Evolutionary conservation across 2,797 vertebrate genomes (phyloP).

Genomic region (Melanotaenia trifasciata): DNA sequence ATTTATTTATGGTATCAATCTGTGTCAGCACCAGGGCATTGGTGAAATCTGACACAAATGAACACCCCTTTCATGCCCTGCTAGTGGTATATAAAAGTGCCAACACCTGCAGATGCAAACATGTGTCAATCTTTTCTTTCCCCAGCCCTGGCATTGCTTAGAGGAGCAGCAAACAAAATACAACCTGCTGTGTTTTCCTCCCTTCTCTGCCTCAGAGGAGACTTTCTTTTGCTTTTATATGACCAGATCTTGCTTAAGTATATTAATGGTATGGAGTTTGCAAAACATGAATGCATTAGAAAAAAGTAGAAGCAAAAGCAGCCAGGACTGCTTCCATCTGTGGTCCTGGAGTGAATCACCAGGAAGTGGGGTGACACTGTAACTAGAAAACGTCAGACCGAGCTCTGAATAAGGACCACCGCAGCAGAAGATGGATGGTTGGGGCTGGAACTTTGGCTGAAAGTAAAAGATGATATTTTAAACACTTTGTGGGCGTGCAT

Average conservation of each 20-base stretch:
- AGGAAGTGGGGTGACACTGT: conserved; percentile 55
- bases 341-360: conserved; percentile 64
- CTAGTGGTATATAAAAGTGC: conserved; percentile 25
- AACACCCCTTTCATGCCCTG: conserved; percentile 32
- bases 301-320: conserved; percentile 11
- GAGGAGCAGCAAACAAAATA: conserved; percentile 23
- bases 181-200: conserved; percentile 60
- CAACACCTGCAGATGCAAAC: conserved; percentile 31
- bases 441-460: conserved; percentile 30
- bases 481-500: conserved; percentile 49
- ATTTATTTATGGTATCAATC: too few species aligned
- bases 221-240: conserved; percentile 41
- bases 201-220: conserved; percentile 29
- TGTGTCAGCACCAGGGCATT: conserved; percentile 7
- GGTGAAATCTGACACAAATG: conserved; percentile 19
- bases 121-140: conserved; percentile 4
- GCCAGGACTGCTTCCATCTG: conserved; percentile 58
- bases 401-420: conserved; percentile 43
- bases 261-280: conserved; percentile 40
- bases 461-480: conserved; percentile 33
- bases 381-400: conserved; percentile 53
- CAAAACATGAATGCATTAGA: conserved; percentile 36
- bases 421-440: conserved; percentile 36
- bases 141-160: conserved; percentile 14
- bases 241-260: conserved; percentile 23